Conservation (phyloP, 1,140 invertebrate genomes). For the Cotesia chilonis region DNA sequence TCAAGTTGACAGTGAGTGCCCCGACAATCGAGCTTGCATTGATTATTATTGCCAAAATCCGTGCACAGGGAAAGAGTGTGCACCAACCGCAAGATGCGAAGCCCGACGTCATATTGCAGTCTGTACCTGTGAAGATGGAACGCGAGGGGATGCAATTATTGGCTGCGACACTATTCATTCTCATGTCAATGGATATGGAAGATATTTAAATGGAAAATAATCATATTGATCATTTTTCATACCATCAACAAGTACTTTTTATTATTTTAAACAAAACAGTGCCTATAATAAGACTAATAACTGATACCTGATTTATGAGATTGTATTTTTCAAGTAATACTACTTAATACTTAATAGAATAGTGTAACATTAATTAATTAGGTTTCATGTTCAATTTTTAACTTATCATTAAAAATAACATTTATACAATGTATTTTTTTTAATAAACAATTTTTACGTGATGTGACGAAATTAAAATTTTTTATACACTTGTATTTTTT, state of each 20-base stretch:
- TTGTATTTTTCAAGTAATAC: too few relatives aligned
- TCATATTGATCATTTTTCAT: neutral
- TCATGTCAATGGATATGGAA: constrained; percentile 12
- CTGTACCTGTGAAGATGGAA: constrained; percentile 84
- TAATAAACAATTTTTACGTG: too few relatives aligned
- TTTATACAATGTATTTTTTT: too few relatives aligned
- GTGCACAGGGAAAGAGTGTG: constrained; percentile 79
- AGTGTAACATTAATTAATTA: too few relatives aligned
- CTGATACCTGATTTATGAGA: too few relatives aligned
- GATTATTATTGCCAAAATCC: constrained; percentile 79
- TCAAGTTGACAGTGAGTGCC: constrained; percentile 75
- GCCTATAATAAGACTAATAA: neutral
- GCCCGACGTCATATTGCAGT: constrained; percentile 83
- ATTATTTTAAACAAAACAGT: neutral
- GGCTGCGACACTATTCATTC: constrained; percentile 52
- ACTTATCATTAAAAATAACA: too few relatives aligned
- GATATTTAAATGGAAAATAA: constrained; percentile 17
- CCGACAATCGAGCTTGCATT: constrained; percentile 76
- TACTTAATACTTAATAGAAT: too few relatives aligned
- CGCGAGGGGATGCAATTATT: constrained; percentile 80
- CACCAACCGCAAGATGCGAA: constrained; percentile 68
- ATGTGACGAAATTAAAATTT: too few relatives aligned
- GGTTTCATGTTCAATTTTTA: too few relatives aligned
- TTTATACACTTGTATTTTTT: too few relatives aligned
- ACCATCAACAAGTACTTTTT: neutral